Evolutionary conservation across 2,888 invertebrate species (phyloP), one percentile per base, ranked within the genome.

Genomic region (Augiades crinisus): DNA sequence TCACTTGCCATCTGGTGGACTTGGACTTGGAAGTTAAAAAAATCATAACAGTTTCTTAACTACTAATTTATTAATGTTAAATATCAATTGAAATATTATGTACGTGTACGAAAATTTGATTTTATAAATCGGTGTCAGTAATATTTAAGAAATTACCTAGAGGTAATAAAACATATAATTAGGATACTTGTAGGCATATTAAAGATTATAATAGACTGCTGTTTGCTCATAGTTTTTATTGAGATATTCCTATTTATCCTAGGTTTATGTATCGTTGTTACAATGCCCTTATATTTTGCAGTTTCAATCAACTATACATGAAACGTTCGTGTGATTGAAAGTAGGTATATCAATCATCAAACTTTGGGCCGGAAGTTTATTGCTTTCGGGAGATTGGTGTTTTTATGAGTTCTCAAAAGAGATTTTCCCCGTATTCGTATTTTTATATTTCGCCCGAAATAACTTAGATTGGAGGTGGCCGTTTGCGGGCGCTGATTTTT

Each of bases 381-480:
- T 49, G 41, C 41, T 34, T 49, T 49, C 34, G 24, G 22, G 22
- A 19, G 34, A 49, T 49, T 49, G 49, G 49, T 41, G 49, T 41
- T 49, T 49, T 49, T 49, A 49, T 49, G 49, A 49, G 49, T 49
- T 49, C 49, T 34, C 49, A 41, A 27, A 41, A 41, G 49, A 49
- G 34, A 49, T 33, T 41, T 33, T 10, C 13, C 49, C 8, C 17
- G 14, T 13, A 24, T 34, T 49, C 31, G 16, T 41, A 27, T 40
- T 33, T 47, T 47, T 47, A 37, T 47, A 47, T 40, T 31, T 14
- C 21, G n/a, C 38, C 22, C 40, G 14, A 40, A 31, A 47, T 33
- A 17, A 41, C 40, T 49, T 33, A 34, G 40, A 33, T 40, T 41
- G 31, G 22, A 24, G 33, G 33, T 49, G 31, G 31, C 5, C 30